These are phyloP conservation scores for Coenonympha arcania DNA, from an alignment of 2,888 invertebrate species.

Conservation along the genomic window DNA sequence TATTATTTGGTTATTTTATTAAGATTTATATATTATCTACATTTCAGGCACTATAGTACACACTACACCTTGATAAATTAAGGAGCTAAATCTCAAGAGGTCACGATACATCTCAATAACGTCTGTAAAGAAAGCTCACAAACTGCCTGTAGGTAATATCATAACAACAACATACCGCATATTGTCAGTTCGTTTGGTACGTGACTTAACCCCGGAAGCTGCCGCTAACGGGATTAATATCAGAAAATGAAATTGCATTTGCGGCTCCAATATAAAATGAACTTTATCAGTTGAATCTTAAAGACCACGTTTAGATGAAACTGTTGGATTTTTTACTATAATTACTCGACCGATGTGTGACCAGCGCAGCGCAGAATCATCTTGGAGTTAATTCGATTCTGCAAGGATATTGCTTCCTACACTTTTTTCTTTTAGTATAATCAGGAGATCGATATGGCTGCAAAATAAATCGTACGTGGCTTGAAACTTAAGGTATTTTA, in stretches of 20 bases:
- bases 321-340: not conserved
- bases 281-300: not conserved
- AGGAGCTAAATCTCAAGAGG: too few relatives aligned
- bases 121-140: not conserved
- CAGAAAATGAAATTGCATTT: conserved; percentile 2
- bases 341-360: conserved; percentile 4
- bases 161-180: not conserved
- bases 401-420: not conserved
- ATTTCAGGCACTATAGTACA: too few relatives aligned
- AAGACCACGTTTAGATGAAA: not conserved
- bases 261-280: not conserved
- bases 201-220: conserved; percentile 2
- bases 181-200: conserved; percentile 6
- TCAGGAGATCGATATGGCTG: too few relatives aligned
- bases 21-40: too few relatives aligned
- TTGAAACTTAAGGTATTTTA: too few relatives aligned
- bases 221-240: conserved; percentile 8
- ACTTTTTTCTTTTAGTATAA: not conserved
- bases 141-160: not conserved
- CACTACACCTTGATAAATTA: too few relatives aligned
- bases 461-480: too few relatives aligned
- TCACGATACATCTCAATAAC: too few relatives aligned
- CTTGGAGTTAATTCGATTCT: not conserved
- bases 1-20: too few relatives aligned
- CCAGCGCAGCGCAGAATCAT: not conserved